Percentiles rank a stretch among this genome's conserved stretches.
Evolutionary conservation across 2,113 vertebrate species (phyloP).

Genomic region (Equus przewalskii): DNA sequence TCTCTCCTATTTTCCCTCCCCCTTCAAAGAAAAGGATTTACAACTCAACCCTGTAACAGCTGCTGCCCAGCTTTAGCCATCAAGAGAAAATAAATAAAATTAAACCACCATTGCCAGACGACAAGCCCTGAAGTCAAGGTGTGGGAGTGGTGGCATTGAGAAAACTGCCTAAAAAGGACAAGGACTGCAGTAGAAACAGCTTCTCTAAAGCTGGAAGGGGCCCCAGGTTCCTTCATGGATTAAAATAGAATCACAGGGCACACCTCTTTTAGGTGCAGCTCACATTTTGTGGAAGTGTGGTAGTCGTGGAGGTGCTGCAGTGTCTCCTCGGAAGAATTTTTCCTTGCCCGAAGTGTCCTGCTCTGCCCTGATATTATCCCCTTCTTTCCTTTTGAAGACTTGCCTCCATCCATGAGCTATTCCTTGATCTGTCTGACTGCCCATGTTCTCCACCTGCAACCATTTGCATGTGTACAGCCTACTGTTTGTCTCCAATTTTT

Average conservation of each 20-base stretch:
- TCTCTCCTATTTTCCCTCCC: conserved; percentile 76
- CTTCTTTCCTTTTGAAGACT: conserved; percentile 5
- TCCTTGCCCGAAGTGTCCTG: not conserved
- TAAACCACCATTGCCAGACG: conserved; percentile 77
- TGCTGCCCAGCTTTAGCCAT: conserved; percentile 84
- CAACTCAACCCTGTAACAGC: conserved; percentile 87
- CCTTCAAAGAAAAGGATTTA: conserved; percentile 87
- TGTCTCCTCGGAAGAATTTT: conserved; percentile 42
- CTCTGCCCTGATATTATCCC: not conserved
- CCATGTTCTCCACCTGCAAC: conserved; percentile 17
- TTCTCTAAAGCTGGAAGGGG: conserved; percentile 56
- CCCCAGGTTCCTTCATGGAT: conserved; percentile 55
- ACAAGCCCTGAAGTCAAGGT: conserved; percentile 79
- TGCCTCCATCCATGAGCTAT: conserved; percentile 58
- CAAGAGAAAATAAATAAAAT: conserved; percentile 88
- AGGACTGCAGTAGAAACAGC: not conserved
- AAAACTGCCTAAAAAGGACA: not conserved
- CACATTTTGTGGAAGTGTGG: conserved; percentile 31
- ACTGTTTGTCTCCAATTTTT: not conserved
- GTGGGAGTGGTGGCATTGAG: conserved; percentile 68
- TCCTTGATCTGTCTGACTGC: not conserved
- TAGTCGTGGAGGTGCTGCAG: not conserved
- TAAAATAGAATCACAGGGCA: conserved; percentile 34
- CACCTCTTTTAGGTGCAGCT: conserved; percentile 27
- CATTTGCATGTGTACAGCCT: conserved; percentile 43